A percentile compares a stretch with the other conserved stretches of the same genome.
Conservation (phyloP, 2,797 vertebrate species). For the Rhinogobio ventralis region DNA sequence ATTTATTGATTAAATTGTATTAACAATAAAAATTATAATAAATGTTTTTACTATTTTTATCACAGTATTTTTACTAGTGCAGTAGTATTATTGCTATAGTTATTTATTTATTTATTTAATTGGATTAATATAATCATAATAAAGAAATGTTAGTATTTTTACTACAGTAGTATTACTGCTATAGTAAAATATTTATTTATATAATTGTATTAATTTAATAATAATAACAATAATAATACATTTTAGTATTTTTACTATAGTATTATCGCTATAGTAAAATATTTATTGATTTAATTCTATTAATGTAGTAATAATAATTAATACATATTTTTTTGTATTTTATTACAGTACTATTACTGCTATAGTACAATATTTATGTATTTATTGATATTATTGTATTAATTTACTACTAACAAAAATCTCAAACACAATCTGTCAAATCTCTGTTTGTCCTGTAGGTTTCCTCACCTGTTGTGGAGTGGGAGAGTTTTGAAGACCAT, state of each 20-base stretch:
- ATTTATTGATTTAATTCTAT: neutral
- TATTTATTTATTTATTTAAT: no score
- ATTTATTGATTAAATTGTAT: neutral
- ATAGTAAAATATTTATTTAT: no score
- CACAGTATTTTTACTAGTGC: neutral
- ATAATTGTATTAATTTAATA: no score
- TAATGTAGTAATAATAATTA: neutral
- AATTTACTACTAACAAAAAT: neutral
- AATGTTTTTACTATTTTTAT: no score
- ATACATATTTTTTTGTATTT: no score
- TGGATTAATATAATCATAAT: no score
- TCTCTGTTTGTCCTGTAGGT: neutral
- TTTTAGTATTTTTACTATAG: neutral
- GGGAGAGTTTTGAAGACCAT: conserved; percentile 96
- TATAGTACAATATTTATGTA: neutral
- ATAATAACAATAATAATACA: neutral
- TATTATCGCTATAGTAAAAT: neutral
- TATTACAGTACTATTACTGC: neutral
- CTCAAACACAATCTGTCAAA: neutral
- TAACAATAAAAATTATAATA: neutral
- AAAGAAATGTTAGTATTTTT: no score
- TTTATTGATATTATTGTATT: neutral
- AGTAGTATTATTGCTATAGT: neutral
- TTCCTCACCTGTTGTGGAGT: conserved; percentile 86
- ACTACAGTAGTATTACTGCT: no score